phyloP scores from a whole-genome alignment of 2,113 vertebrate species.

The Mormyrus iriodes region DNA sequence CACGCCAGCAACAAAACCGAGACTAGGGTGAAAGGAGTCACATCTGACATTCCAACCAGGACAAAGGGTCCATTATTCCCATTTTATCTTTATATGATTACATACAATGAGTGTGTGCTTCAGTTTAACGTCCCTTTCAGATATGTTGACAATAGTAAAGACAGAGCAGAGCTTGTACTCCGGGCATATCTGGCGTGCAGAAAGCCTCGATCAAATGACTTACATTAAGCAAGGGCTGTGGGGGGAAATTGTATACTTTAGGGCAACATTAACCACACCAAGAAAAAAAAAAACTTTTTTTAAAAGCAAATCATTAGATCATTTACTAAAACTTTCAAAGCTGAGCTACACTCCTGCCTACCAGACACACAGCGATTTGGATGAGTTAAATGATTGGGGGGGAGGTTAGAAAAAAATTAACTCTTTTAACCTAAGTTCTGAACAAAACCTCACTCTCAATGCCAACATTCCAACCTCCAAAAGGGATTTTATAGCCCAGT shows the following conservation, averaged over 20 bases:
- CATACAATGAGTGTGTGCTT: not conserved
- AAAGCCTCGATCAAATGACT: constrained; percentile 3
- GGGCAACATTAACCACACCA: not conserved
- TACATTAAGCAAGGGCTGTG: not conserved
- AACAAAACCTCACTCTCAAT: constrained; percentile 46
- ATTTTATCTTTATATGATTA: not conserved
- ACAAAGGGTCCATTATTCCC: not conserved
- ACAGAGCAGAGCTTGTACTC: not conserved
- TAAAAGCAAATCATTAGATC: not conserved
- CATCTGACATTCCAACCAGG: not conserved
- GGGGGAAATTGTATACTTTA: not conserved
- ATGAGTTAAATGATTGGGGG: constrained; percentile 21
- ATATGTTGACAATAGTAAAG: not conserved
- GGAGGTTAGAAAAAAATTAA: constrained; percentile 26
- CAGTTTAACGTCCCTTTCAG: not conserved
- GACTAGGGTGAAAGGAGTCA: not conserved
- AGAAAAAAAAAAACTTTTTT: not conserved
- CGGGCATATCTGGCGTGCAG: not conserved
- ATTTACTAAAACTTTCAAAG: not conserved
- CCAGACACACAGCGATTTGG: constrained; percentile 25
- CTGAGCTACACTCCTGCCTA: not conserved
- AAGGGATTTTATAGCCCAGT: constrained; percentile 63
- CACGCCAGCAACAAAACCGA: not conserved
- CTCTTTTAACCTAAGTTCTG: constrained; percentile 43
- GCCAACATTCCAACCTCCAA: constrained; percentile 61